phyloP scores from a whole-genome alignment of 1,140 invertebrate species.

The Ptiloglossa arizonensis region DNA sequence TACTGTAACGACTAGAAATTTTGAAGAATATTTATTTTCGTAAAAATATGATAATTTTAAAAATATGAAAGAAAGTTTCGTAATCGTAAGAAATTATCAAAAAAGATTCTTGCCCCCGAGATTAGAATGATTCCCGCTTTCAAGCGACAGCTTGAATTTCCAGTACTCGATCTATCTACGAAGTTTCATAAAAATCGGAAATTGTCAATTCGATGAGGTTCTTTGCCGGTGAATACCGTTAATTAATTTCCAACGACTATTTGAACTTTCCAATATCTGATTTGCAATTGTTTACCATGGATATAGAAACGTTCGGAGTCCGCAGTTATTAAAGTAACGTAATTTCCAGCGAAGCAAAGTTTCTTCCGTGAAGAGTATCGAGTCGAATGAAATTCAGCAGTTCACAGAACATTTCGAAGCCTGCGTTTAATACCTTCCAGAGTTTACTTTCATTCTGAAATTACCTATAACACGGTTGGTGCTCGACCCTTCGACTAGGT shows the following conservation, averaged over 20 bases:
- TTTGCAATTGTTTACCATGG: background rate
- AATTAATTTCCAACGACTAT: slow-evolving; percentile 17
- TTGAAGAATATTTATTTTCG: too few relatives aligned
- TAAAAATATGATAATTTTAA: too few relatives aligned
- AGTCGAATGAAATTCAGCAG: background rate
- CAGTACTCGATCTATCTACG: too few relatives aligned
- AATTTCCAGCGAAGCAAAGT: background rate
- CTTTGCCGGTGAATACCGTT: too few relatives aligned
- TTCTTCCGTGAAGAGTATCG: background rate
- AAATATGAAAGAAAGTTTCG: too few relatives aligned
- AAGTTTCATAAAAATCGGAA: too few relatives aligned
- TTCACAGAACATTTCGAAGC: background rate
- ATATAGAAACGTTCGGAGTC: background rate
- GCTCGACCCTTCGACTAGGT: background rate
- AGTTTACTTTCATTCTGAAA: background rate
- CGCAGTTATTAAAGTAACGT: background rate
- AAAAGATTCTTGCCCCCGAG: too few relatives aligned
- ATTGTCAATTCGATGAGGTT: too few relatives aligned
- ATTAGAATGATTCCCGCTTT: too few relatives aligned
- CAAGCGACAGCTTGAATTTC: too few relatives aligned
- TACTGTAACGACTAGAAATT: too few relatives aligned
- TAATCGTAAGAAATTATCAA: too few relatives aligned
- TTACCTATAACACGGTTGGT: background rate
- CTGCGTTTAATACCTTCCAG: background rate
- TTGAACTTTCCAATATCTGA: background rate